A percentile compares a stretch with the other conserved stretches of the same genome.
Conservation (phyloP, 2,888 invertebrate species). For the Caenorhabditis sulstoni region DNA sequence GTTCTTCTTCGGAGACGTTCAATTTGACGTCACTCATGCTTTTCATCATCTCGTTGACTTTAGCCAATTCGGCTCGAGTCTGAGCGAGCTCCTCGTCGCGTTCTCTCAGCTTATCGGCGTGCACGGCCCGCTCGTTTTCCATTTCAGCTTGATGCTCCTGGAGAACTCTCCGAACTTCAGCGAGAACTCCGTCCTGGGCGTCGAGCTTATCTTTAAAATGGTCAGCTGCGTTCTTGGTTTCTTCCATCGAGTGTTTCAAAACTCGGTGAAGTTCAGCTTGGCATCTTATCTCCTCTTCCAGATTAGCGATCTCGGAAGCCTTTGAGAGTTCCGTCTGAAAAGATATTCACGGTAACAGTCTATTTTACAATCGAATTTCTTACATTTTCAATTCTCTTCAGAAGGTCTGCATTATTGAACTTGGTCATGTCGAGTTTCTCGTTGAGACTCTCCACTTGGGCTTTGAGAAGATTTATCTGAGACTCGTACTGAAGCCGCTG, state of each 20-base stretch:
- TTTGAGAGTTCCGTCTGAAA: conserved; percentile 35
- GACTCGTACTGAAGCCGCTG: conserved; percentile 38
- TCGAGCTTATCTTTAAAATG: conserved; percentile 40
- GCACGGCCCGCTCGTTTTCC: conserved; percentile 9
- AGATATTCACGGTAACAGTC: neutral
- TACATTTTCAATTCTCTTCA: conserved; percentile 37
- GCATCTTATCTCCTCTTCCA: conserved; percentile 50
- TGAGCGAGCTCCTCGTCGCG: conserved; percentile 57
- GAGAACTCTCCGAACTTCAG: conserved; percentile 32
- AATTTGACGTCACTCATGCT: conserved; percentile 63
- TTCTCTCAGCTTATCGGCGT: conserved; percentile 21
- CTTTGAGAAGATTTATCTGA: conserved; percentile 17
- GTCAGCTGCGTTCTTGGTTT: conserved; percentile 47
- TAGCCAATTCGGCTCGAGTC: conserved; percentile 63
- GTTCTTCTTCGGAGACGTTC: conserved; percentile 67
- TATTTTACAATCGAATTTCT: neutral
- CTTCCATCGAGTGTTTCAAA: conserved; percentile 40
- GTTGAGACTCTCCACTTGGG: conserved; percentile 40
- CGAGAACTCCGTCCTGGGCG: conserved; percentile 34
- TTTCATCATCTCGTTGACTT: conserved; percentile 69
- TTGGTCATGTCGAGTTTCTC: conserved; percentile 41
- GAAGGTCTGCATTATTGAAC: conserved; percentile 18
- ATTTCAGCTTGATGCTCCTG: conserved; percentile 40
- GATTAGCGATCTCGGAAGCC: conserved; percentile 32
- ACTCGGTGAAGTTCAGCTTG: conserved; percentile 22